Evolutionary conservation across 1,140 invertebrate species (phyloP).

Genomic region (Mamestra configurata): DNA sequence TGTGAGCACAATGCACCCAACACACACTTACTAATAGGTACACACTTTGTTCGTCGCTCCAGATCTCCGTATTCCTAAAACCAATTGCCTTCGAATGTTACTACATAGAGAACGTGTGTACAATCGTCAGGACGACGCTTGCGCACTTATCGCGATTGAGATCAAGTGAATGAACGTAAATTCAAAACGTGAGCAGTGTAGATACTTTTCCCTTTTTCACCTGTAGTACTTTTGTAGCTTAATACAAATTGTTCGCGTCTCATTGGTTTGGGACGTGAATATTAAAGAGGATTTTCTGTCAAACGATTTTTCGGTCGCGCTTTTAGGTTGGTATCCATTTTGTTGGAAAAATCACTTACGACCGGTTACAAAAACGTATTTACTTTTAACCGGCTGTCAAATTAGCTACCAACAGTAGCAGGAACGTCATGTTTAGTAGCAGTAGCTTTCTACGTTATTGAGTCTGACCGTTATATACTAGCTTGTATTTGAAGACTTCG

Average conservation of each 20-base stretch:
- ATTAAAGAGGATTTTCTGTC: background rate
- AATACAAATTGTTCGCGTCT: background rate
- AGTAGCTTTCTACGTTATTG: too few species aligned
- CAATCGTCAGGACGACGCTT: slow-evolving; percentile 20
- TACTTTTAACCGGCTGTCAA: too few species aligned
- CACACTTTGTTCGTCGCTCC: background rate
- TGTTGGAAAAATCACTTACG: too few species aligned
- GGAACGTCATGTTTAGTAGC: too few species aligned
- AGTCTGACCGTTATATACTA: too few species aligned
- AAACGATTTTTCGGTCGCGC: background rate
- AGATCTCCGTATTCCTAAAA: background rate
- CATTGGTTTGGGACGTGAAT: slow-evolving; percentile 6
- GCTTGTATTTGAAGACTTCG: too few species aligned
- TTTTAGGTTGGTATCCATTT: too few species aligned
- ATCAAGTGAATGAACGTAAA: slow-evolving; percentile 63
- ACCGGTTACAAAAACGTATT: too few species aligned
- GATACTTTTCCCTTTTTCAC: slow-evolving; percentile 3
- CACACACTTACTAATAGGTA: too few species aligned
- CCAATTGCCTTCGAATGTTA: slow-evolving; percentile 32
- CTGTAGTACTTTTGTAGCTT: background rate
- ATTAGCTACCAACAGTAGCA: too few species aligned
- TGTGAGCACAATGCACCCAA: too few species aligned
- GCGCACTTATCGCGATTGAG: slow-evolving; percentile 58
- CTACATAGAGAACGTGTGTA: slow-evolving; percentile 47
- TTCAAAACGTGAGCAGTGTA: slow-evolving; percentile 59